phyloP scores from a whole-genome alignment of 2,113 vertebrate genomes.

The Megaceryle torquata region DNA sequence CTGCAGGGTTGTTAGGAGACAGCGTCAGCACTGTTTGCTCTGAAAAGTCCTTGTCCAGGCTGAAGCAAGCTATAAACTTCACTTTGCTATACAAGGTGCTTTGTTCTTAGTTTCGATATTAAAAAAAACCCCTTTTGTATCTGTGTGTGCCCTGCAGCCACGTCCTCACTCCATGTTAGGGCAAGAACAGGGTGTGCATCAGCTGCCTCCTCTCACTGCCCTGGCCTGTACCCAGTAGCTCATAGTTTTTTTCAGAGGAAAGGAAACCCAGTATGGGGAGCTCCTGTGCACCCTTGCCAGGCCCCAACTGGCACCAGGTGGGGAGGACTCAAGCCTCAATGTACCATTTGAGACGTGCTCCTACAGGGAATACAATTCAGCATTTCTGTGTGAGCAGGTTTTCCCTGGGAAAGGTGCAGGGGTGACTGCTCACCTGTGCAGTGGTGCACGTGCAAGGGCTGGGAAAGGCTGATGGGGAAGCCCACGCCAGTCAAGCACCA shows the following conservation, averaged over 20 bases:
- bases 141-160: neutral
- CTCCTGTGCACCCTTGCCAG: neutral
- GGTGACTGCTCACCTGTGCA: neutral
- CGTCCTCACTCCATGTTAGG: conserved; percentile 56
- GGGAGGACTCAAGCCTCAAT: neutral
- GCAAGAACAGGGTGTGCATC: conserved; percentile 1
- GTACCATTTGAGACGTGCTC: neutral
- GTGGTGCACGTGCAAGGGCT: rapidly evolving
- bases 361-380: neutral
- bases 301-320: neutral
- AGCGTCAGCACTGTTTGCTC: neutral
- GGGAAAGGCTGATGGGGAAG: neutral
- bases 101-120: conserved; percentile 15
- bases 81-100: conserved; percentile 40
- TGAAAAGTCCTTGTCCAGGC: neutral
- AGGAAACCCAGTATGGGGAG: neutral
- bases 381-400: neutral
- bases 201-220: conserved; percentile 15
- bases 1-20: neutral
- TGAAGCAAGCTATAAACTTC: neutral
- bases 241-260: neutral
- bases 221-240: conserved; percentile 33
- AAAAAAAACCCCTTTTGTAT: neutral
- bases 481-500: neutral
- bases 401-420: neutral